Evolutionary conservation across 2,888 invertebrate genomes (phyloP).

Genomic region (Yponomeuta plumbellus): DNA sequence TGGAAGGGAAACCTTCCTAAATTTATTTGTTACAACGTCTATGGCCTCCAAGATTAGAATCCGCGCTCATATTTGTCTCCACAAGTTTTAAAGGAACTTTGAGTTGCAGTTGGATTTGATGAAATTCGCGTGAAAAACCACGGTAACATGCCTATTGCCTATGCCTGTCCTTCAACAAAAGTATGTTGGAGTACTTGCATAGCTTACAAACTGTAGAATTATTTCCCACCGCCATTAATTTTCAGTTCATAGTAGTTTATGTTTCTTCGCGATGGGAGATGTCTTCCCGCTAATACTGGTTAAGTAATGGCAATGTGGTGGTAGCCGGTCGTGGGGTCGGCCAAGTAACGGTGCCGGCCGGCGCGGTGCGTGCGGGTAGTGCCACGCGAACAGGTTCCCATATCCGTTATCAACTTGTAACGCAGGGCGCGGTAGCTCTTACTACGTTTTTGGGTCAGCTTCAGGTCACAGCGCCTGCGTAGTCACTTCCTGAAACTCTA

Average conservation of each 20-base stretch:
- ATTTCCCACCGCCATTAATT: not conserved
- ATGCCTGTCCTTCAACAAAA: too few relatives aligned
- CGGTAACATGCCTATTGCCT: too few relatives aligned
- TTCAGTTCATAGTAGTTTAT: not conserved
- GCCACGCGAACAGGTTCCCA: conserved; percentile 58
- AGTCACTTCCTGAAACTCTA: conserved; percentile 43
- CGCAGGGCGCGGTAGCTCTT: conserved; percentile 57
- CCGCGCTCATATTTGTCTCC: too few relatives aligned
- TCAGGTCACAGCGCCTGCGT: conserved; percentile 73
- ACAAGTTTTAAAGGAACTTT: too few relatives aligned
- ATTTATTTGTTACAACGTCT: not conserved
- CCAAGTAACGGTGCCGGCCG: conserved; percentile 47
- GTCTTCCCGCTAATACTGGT: conserved; percentile 8
- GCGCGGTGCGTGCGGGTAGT: conserved; percentile 39
- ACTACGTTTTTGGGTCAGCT: conserved; percentile 70
- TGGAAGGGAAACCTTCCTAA: not conserved
- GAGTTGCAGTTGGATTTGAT: too few relatives aligned
- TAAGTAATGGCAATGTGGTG: conserved; percentile 26
- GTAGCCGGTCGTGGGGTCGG: conserved; percentile 29
- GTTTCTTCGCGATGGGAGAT: conserved; percentile 1
- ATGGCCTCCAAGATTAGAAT: not conserved
- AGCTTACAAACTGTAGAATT: not conserved
- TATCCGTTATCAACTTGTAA: conserved; percentile 63
- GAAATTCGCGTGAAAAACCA: too few relatives aligned
- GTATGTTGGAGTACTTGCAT: not conserved